These are phyloP conservation scores for Mugil cephalus DNA, from an alignment of 2,113 vertebrate genomes.

Conservation along the genomic window DNA sequence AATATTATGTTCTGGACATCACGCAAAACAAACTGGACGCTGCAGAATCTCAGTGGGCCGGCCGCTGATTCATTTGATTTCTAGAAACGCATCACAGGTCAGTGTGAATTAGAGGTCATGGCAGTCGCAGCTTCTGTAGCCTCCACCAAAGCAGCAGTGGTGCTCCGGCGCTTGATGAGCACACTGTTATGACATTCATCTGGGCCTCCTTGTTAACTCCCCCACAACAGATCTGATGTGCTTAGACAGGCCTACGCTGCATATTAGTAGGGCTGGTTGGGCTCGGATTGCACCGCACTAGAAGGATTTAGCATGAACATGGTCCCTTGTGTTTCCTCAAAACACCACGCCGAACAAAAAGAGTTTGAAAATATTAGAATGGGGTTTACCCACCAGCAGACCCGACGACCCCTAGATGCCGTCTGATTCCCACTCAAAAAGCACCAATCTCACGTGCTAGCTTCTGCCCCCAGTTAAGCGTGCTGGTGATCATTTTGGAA, in stretches of 20 bases:
- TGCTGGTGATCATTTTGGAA: neutral
- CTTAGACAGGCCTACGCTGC: slow-evolving; percentile 73
- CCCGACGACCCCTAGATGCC: too few relatives aligned
- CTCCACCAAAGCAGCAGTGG: slow-evolving; percentile 40
- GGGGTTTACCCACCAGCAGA: slow-evolving; percentile 2
- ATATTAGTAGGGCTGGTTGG: slow-evolving; percentile 58
- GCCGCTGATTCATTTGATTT: slow-evolving; percentile 46
- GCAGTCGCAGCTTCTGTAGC: slow-evolving; percentile 29
- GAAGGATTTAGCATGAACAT: slow-evolving; percentile 52
- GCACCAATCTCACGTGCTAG: too few relatives aligned
- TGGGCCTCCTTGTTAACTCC: slow-evolving; percentile 76
- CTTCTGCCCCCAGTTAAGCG: neutral
- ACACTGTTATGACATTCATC: slow-evolving; percentile 80
- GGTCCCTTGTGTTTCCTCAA: slow-evolving; percentile 39
- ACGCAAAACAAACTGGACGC: slow-evolving; percentile 19
- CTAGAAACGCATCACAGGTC: slow-evolving; percentile 64
- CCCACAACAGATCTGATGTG: slow-evolving; percentile 76
- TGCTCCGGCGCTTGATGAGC: slow-evolving; percentile 58
- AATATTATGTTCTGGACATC: slow-evolving; percentile 20
- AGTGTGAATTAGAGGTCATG: slow-evolving; percentile 61
- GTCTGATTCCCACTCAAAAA: too few relatives aligned
- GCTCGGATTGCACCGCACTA: slow-evolving; percentile 61
- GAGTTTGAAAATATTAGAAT: slow-evolving; percentile 12
- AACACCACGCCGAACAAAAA: slow-evolving; percentile 17
- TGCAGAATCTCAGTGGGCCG: slow-evolving; percentile 10